Evolutionary conservation across 2,797 vertebrate genomes (phyloP).

Genomic region (Chrosomus eos): DNA sequence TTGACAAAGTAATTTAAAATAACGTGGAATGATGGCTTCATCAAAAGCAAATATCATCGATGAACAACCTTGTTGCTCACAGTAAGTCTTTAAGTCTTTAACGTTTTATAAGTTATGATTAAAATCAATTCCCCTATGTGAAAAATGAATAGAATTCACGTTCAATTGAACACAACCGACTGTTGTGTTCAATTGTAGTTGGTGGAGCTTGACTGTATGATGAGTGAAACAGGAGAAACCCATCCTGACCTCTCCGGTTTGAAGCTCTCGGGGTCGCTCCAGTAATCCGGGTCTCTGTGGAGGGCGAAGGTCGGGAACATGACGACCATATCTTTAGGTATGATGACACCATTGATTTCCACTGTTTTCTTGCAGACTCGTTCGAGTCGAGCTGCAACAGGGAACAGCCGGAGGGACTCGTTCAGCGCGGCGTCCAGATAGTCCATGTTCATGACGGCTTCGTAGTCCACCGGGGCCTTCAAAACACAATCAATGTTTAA

Average conservation of each 20-base stretch:
- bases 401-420: constrained; percentile 75
- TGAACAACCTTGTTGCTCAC: too few relatives aligned
- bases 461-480: constrained; percentile 72
- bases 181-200: too few relatives aligned
- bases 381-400: constrained; percentile 65
- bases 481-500: not conserved
- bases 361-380: constrained; percentile 78
- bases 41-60: too few relatives aligned
- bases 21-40: too few relatives aligned
- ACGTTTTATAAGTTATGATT: not conserved
- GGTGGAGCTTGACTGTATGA: not conserved
- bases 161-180: not conserved
- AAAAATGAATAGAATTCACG: not conserved
- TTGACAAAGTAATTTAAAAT: too few relatives aligned
- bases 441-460: constrained; percentile 77
- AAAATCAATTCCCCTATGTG: not conserved
- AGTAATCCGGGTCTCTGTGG: constrained; percentile 70
- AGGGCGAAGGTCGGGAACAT: constrained; percentile 71
- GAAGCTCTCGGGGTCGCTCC: constrained; percentile 78
- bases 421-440: constrained; percentile 78
- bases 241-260: constrained; percentile 78
- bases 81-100: too few relatives aligned
- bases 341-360: constrained; percentile 73
- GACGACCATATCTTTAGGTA: constrained; percentile 72
- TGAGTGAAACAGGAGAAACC: not conserved